Evolutionary conservation across 2,888 invertebrate species (phyloP).

Genomic region (Diaphora mendica): DNA sequence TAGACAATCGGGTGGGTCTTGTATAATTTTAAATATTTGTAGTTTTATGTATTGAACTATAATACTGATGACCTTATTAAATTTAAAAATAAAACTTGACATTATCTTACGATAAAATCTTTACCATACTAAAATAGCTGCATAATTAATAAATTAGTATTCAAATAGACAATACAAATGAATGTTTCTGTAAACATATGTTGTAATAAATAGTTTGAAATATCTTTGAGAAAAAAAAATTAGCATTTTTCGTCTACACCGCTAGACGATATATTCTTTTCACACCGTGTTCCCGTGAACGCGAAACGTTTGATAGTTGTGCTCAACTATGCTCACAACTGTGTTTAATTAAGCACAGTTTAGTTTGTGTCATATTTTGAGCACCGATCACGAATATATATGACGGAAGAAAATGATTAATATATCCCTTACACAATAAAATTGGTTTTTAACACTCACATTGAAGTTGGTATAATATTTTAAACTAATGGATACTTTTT

Average conservation of each 20-base stretch:
- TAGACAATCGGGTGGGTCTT: constrained; percentile 31
- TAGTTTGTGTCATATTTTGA: no score
- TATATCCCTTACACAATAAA: no score
- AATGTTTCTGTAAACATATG: background rate
- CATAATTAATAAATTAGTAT: background rate
- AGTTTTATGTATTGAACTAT: constrained; percentile 2
- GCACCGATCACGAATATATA: no score
- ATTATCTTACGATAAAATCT: constrained; percentile 1
- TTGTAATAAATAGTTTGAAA: background rate
- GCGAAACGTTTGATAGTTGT: no score
- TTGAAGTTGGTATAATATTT: no score
- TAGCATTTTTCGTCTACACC: background rate
- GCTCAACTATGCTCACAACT: no score
- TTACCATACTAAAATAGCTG: no score
- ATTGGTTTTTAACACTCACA: no score
- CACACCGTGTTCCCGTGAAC: no score
- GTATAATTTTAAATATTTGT: constrained; percentile 30
- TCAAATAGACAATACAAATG: background rate
- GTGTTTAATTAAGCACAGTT: no score
- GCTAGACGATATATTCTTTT: background rate
- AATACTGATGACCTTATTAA: constrained; percentile 14
- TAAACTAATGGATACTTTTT: background rate
- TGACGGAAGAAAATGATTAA: no score
- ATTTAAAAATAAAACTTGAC: background rate
- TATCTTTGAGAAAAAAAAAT: background rate